These are phyloP conservation scores for Erythrolamprus reginae DNA, from an alignment of 2,113 vertebrate species.

Conservation along the genomic window DNA sequence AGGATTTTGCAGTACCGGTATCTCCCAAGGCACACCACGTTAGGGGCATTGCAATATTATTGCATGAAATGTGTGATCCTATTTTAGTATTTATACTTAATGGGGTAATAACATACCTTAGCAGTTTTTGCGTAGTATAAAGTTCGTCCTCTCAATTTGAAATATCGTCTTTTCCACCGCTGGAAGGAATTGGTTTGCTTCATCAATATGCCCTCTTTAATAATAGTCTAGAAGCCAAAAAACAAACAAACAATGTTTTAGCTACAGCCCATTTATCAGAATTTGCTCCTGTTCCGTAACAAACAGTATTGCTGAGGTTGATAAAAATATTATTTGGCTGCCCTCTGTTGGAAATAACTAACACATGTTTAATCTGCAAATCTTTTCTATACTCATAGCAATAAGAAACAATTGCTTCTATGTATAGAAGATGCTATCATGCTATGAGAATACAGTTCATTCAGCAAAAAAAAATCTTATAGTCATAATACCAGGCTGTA, in stretches of 20 bases:
- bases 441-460: constrained; percentile 14
- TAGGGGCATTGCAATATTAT: not conserved
- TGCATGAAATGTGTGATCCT: not conserved
- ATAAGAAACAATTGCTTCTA: not conserved
- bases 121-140: constrained; percentile 96
- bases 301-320: not conserved
- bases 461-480: constrained; percentile 15
- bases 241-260: not conserved
- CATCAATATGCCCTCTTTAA: constrained; percentile 92
- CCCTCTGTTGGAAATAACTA: constrained; percentile 56
- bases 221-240: constrained; percentile 77
- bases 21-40: not conserved
- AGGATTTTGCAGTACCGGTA: not conserved
- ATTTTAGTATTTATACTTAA: not conserved
- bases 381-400: not conserved
- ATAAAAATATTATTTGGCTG: constrained; percentile 38
- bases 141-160: constrained; percentile 90
- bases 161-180: constrained; percentile 94
- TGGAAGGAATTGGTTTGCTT: constrained; percentile 97
- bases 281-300: not conserved
- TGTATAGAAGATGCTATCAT: not conserved
- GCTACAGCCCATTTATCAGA: not conserved
- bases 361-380: not conserved
- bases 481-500: accelerated
- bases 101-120: constrained; percentile 72